Evolutionary conservation across 2,113 vertebrate species (phyloP), one percentile per base, ranked within the genome.

Genomic region (Megatriorchis doriae): DNA sequence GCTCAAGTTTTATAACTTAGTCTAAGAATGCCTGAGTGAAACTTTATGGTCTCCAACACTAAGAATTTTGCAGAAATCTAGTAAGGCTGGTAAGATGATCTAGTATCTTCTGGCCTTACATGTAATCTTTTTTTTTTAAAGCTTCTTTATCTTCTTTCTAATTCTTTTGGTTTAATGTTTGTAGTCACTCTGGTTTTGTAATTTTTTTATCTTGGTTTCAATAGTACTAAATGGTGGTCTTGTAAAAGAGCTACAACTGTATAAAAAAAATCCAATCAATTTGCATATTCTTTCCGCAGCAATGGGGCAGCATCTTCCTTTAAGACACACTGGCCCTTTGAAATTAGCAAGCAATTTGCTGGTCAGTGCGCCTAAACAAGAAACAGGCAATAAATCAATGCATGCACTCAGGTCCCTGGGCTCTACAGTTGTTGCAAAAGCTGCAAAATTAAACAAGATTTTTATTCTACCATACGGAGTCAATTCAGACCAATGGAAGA

Each of bases 341-440:
- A 94, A 85, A 95, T 82, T 75, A 86, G 61, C 56, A 94, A 93
- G 62, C 72, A 79, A 85, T 94, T 82, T 94, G 52, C 61, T 88
- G 70, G n/a, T 79, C 70, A 59, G 71, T 12, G 26, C 2, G 1
- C 23, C 62, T 68, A 79, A 86, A 80, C 0, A 16, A 36, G 61
- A 86, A 86, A 71, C 55, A 48, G 66, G 50, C 61, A 88, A 70
- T 92, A 96, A 95, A 96, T 92, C 48, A 6, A 92, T 80, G 43
- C 29, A n/a, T 82, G 56, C 38, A 11, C 22, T 86, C 58, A 20
- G 43, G 66, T 50, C 52, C 56, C 74, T 45, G 8, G 4, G 47
- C 73, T 81, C 27, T 42, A 61, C 42, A 23, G 32, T 67, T 75
- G 86, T 43, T 86, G 89, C 70, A 88, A 86, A 82, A 88, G 71